Percentiles rank a stretch among this genome's conserved stretches.
Evolutionary conservation across 1,140 invertebrate species (phyloP).

Genomic region (Augochlora pura): DNA sequence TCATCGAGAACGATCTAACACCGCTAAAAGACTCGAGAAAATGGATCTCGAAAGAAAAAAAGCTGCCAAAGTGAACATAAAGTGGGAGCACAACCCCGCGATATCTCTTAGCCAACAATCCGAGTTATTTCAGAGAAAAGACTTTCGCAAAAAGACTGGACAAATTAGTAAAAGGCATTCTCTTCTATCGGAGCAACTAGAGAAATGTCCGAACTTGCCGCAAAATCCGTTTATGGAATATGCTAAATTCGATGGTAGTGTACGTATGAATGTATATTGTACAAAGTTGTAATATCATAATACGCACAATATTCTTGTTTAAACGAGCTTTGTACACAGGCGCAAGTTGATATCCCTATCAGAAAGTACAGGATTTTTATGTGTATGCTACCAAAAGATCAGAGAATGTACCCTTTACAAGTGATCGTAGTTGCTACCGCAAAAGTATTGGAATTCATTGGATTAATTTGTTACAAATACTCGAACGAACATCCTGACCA

Average conservation of each 20-base stretch:
- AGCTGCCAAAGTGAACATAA: constrained; percentile 89
- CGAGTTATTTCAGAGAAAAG: constrained; percentile 85
- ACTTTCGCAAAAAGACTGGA: constrained; percentile 79
- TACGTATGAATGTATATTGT: constrained; percentile 65
- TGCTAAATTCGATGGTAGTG: constrained; percentile 94
- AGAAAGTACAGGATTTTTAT: constrained; percentile 93
- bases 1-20: constrained; percentile 90
- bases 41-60: constrained; percentile 92
- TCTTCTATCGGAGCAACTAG: constrained; percentile 86
- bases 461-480: constrained; percentile 93
- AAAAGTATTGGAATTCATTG: constrained; percentile 95
- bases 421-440: constrained; percentile 90
- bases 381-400: constrained; percentile 89
- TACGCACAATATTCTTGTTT: constrained; percentile 10
- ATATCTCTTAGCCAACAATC: constrained; percentile 83
- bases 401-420: constrained; percentile 91
- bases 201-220: constrained; percentile 87
- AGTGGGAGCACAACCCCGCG: constrained; percentile 85
- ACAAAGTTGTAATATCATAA: constrained; percentile 6
- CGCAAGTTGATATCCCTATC: constrained; percentile 87
- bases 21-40: constrained; percentile 93
- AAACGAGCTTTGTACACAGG: constrained; percentile 69
- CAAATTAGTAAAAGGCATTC: constrained; percentile 79
- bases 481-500: constrained; percentile 78
- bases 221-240: constrained; percentile 94